phyloP scores from a whole-genome alignment of 2,888 invertebrate genomes.

The Iphiclides podalirius region DNA sequence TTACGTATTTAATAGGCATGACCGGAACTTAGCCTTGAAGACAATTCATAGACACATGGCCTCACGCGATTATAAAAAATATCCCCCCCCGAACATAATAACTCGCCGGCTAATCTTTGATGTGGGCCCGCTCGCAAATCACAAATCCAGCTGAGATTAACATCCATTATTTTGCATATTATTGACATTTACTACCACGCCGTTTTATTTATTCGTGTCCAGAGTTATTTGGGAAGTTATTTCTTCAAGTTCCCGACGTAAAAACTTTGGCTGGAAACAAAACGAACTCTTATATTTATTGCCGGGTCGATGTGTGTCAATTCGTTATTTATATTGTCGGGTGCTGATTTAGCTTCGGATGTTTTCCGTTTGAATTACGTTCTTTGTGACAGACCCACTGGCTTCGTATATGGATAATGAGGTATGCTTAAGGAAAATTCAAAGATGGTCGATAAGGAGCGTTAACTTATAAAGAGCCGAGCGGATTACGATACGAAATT shows the following conservation, averaged over 20 bases:
- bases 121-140: constrained; percentile 67
- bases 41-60: constrained; percentile 10
- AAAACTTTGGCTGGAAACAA: constrained; percentile 75
- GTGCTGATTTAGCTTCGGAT: constrained; percentile 60
- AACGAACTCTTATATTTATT: constrained; percentile 70
- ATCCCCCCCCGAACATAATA: constrained; percentile 35
- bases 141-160: constrained; percentile 68
- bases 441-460: constrained; percentile 40
- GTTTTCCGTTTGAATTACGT: constrained; percentile 58
- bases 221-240: constrained; percentile 76
- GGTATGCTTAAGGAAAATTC: constrained; percentile 36
- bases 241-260: constrained; percentile 69
- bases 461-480: constrained; percentile 31
- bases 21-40: constrained; percentile 27
- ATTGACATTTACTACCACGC: constrained; percentile 78
- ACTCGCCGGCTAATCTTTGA: constrained; percentile 69
- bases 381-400: constrained; percentile 55
- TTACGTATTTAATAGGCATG: constrained; percentile 9
- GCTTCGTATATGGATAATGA: constrained; percentile 48
- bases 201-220: constrained; percentile 70
- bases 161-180: constrained; percentile 79
- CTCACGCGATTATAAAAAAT: constrained; percentile 29
- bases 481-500: constrained; percentile 26
- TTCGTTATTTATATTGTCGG: constrained; percentile 71
- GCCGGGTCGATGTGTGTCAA: constrained; percentile 71